A percentile compares a stretch with the other conserved stretches of the same genome.
These are phyloP conservation scores for Gasterosteus aculeatus DNA, from an alignment of 2,113 vertebrate genomes.

Conservation along the genomic window DNA sequence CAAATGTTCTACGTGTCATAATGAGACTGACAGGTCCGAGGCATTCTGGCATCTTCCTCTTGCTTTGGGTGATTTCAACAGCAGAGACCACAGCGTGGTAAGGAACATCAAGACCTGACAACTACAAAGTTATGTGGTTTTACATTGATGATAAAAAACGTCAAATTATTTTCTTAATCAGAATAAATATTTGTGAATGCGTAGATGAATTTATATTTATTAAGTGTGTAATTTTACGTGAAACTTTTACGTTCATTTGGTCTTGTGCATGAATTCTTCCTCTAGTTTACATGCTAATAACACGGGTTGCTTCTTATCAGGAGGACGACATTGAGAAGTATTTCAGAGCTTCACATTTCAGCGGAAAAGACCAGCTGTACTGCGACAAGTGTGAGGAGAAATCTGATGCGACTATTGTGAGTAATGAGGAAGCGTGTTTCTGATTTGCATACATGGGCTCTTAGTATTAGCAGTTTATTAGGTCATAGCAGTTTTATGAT, in stretches of 20 bases:
- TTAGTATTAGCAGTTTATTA: neutral
- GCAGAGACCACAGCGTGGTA: conserved; percentile 5
- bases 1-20: neutral
- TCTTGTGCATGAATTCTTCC: neutral
- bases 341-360: conserved; percentile 41
- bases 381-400: conserved; percentile 69
- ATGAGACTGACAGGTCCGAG: accelerated
- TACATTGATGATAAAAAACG: neutral
- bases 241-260: neutral
- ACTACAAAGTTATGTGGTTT: neutral
- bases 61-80: neutral
- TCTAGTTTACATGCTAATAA: neutral
- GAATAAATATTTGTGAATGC: no score
- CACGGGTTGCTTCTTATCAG: conserved; percentile 37
- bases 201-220: neutral
- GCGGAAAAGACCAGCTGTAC: conserved; percentile 74
- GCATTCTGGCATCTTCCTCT: conserved; percentile 33
- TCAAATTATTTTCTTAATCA: neutral
- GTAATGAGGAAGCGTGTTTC: conserved; percentile 16
- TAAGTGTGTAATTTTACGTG: neutral
- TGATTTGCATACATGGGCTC: neutral
- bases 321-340: conserved; percentile 32
- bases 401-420: conserved; percentile 67
- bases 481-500: neutral
- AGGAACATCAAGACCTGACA: neutral